Evolutionary conservation across 2,797 vertebrate genomes (phyloP).

Genomic region (Fistularia commersonii): DNA sequence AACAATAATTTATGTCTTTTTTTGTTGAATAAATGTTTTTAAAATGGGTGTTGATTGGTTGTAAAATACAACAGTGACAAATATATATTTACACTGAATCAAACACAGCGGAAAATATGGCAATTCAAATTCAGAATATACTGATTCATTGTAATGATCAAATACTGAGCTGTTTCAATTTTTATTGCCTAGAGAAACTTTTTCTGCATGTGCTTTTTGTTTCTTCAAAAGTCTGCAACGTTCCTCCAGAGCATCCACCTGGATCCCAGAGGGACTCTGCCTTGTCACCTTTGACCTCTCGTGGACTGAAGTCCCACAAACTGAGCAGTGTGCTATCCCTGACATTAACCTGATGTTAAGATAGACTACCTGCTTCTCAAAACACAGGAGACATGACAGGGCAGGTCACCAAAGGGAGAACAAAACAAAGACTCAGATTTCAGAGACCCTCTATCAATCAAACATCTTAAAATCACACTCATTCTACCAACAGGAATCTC

Average conservation of each 20-base stretch:
- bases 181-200: constrained; percentile 1
- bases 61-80: neutral
- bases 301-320: constrained; percentile 33
- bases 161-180: neutral
- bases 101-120: too few relatives aligned
- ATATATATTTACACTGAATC: neutral
- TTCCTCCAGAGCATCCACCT: constrained; percentile 47
- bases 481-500: constrained; percentile 53
- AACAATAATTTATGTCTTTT: too few relatives aligned
- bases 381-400: constrained; percentile 65
- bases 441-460: constrained; percentile 74
- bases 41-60: too few relatives aligned
- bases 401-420: constrained; percentile 61
- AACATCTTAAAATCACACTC: constrained; percentile 61
- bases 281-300: constrained; percentile 56
- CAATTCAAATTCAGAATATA: neutral
- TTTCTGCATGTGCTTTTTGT: neutral
- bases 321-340: constrained; percentile 39
- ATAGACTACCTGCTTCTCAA: constrained; percentile 59
- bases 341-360: constrained; percentile 57
- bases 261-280: constrained; percentile 44
- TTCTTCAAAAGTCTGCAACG: constrained; percentile 5
- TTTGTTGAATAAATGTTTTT: too few relatives aligned
- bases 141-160: neutral
- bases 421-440: constrained; percentile 73